Conservation (phyloP, 2,888 invertebrate genomes). For the Gisinianus flammeolus region DNA sequence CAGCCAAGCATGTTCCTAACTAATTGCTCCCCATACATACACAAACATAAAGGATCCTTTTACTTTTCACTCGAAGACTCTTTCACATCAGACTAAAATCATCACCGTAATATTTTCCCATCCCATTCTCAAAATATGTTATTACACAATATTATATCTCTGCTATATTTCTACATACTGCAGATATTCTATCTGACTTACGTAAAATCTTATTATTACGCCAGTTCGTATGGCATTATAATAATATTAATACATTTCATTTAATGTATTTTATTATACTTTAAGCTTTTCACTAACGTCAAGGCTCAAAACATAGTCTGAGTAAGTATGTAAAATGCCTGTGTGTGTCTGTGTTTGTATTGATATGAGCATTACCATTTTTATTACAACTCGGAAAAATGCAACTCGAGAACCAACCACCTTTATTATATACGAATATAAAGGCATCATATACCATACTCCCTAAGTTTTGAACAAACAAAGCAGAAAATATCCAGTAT, state of each 20-base stretch:
- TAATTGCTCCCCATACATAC: conserved; percentile 27
- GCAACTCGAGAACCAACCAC: no score
- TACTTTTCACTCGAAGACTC: conserved; percentile 9
- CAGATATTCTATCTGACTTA: neutral
- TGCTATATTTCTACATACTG: neutral
- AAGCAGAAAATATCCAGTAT: neutral
- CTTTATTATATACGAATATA: no score
- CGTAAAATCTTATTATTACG: neutral
- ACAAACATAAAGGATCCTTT: conserved; percentile 9
- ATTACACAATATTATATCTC: neutral
- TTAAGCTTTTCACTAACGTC: no score
- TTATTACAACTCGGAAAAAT: no score
- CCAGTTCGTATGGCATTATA: neutral
- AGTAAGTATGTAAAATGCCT: no score
- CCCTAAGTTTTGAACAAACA: neutral
- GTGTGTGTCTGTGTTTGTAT: no score
- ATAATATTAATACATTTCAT: neutral
- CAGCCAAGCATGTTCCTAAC: conserved; percentile 25
- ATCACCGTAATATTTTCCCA: neutral
- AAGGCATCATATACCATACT: no score
- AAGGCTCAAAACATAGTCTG: no score
- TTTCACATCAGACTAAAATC: neutral
- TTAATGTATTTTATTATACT: neutral
- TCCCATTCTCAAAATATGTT: neutral
- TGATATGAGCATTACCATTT: no score